Evolutionary conservation across 2,888 invertebrate genomes (phyloP), one percentile per base, ranked within the genome.

Genomic region (Drosophila histrio): DNA sequence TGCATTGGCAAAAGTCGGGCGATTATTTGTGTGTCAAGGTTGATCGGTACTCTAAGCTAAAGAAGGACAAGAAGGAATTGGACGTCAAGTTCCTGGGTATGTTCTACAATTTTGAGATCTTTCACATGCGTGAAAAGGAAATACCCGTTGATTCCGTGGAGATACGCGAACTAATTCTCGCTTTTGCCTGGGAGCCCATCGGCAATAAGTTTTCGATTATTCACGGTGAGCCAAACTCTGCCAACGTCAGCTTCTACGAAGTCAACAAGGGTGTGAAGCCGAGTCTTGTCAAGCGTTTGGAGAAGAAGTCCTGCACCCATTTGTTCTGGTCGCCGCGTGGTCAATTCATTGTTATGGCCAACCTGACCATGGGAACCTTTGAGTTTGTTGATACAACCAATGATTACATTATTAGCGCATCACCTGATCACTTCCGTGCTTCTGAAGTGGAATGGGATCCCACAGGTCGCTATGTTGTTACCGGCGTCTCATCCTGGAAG

Each of bases 401-500:
- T 86, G 99, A 99, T 90, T 98, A 98, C 91, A 95, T 97, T 5
- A 94, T 97, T n/a, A 98, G 98, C 96, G 96, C 96, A 89, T 95
- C 96, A 9, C 96, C 96, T 0, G 98, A 98, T 91, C 99, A 99
- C 92, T 98, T 97, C 92, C 96, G 96, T 89, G 94, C 94, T 4
- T 97, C 98, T 0, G 98, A 99, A 90, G 97, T 99, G 1, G 99
- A 99, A 91, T 99, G 99, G 99, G 99, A 99, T 92, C 99, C 99
- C 1, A 99, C 99, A 2, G 99, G 99, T 1, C 95, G 99, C 70
- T 99, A 97, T 90, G 97, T 99, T 11, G 96, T 97, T 53, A 98
- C 99, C 0, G 97, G 96, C 0, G 98, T 99, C 15, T 98, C 98
- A 1, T 96, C 96, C 69, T 98, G 98, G 95, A 98, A 98, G 89